Base-by-base conservation (phyloP, 2,888 invertebrate genomes). In the Ceramica pisi region DNA sequence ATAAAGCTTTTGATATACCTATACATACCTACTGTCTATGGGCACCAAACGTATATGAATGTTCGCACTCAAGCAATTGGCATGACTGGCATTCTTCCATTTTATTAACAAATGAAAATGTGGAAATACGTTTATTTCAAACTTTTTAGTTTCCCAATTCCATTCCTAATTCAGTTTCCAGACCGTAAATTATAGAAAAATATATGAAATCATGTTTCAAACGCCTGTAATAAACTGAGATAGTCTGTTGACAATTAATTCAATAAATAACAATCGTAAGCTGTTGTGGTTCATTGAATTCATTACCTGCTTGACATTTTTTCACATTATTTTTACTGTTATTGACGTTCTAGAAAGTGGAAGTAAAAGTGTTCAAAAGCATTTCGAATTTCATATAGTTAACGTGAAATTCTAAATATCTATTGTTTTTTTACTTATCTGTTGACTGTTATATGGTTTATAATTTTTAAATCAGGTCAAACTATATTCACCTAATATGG, bases 1-100 rank as follows among this genome's bases (percentile, higher is more conserved):
- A 31, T 5, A 6, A 31, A 31, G 69, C 65, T 75, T 65, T 62
- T 61, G 8, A 62, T 60, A 35, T 67, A 57, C 53, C 51, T 48
- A 23, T 65, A 62, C 12, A 46, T 14, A 57, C 3, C 9, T 7
- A 50, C 19, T 64, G 14, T 66, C 46, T 46, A 73, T 60, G 35
- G n/a, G 44, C 79, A 77, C 41, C 57, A 21, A 48, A 72, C 1
- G 16, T 44, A 21, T 61, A 46, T 26, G 12, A 57, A 67, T 64
- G 21, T 64, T 46, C 8, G 65, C 80, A 78, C 62, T 62, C 48
- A 56, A 19, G 19, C 21, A 0, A 62, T 71, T 62, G 67, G 62
- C 76, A 72, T 71, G 67, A 14, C 6, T 35, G 53, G 61, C n/a
- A 41, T 76, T 71, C 38, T 76, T 76, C 67, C 46, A 38, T 60